Percentiles rank a stretch among this genome's conserved stretches.
Conservation (phyloP, 2,888 invertebrate species). For the Brachyptera risi region DNA sequence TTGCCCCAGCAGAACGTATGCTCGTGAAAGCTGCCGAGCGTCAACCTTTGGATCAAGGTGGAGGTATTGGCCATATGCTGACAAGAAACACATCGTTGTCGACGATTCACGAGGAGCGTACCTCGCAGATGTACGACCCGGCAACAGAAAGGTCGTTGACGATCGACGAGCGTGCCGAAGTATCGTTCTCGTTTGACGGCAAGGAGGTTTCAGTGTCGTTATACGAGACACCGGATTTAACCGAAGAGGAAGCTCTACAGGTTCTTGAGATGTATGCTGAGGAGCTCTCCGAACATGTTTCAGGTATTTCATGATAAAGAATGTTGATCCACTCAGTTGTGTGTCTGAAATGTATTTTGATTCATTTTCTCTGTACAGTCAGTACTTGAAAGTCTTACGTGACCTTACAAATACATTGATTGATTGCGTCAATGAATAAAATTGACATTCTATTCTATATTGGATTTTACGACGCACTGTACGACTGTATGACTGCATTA, state of each 20-base stretch:
- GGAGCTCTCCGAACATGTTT: constrained; percentile 82
- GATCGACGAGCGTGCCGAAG: constrained; percentile 70
- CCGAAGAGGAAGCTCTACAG: constrained; percentile 86
- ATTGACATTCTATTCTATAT: too few species aligned
- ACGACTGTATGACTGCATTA: too few species aligned
- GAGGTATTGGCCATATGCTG: constrained; percentile 44
- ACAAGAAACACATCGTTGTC: constrained; percentile 80
- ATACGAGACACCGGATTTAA: constrained; percentile 88
- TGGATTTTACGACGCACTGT: too few species aligned
- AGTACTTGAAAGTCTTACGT: too few species aligned
- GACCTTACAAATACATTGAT: too few species aligned
- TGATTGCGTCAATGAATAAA: too few species aligned
- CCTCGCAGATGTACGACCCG: constrained; percentile 81
- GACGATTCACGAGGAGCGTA: constrained; percentile 86
- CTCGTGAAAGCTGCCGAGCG: constrained; percentile 16
- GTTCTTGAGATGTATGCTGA: constrained; percentile 94
- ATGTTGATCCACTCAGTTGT: too few species aligned
- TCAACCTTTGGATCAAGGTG: background rate
- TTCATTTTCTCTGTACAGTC: too few species aligned
- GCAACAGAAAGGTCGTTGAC: constrained; percentile 65
- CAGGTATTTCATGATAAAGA: too few species aligned
- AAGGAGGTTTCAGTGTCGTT: constrained; percentile 87
- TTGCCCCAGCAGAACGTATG: constrained; percentile 25
- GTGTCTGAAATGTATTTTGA: too few species aligned
- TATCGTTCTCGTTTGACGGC: constrained; percentile 87